Percentiles rank a stretch among this genome's conserved stretches.
These are phyloP conservation scores for Oryzias curvinotus DNA, from an alignment of 2,113 vertebrate genomes.

Conservation along the genomic window DNA sequence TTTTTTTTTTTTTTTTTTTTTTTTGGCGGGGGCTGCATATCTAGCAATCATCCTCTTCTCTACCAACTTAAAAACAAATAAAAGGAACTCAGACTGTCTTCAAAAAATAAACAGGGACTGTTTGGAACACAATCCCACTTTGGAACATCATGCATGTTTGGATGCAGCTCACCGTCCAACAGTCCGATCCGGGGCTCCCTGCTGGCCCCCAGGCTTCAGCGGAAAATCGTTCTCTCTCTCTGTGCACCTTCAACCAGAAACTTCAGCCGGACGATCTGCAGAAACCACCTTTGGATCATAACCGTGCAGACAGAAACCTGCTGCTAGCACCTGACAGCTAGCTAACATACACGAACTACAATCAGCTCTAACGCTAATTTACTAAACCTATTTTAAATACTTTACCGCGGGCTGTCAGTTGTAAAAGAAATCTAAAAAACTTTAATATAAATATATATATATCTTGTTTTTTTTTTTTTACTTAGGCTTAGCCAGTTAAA, in stretches of 20 bases:
- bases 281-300: conserved; percentile 5
- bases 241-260: conserved; percentile 9
- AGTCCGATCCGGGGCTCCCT: conserved; percentile 28
- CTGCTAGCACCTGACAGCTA: conserved; percentile 24
- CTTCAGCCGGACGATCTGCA: conserved; percentile 27
- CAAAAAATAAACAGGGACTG: neutral
- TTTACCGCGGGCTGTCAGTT: no score
- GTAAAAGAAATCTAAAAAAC: no score
- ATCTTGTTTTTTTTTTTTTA: no score
- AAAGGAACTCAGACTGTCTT: neutral
- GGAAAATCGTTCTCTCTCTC: conserved; percentile 9
- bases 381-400: no score
- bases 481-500: neutral
- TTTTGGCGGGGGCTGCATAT: no score
- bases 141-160: conserved; percentile 9
- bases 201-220: conserved; percentile 18
- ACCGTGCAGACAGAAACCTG: neutral
- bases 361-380: neutral
- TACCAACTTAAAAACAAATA: no score
- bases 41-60: no score
- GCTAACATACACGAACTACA: conserved; percentile 6
- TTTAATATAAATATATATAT: no score
- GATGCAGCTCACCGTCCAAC: conserved; percentile 47
- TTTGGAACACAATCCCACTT: neutral
- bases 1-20: no score